Conservation (phyloP, 92 coral and sea anemone genomes). For the Zoanthus solanderi region DNA sequence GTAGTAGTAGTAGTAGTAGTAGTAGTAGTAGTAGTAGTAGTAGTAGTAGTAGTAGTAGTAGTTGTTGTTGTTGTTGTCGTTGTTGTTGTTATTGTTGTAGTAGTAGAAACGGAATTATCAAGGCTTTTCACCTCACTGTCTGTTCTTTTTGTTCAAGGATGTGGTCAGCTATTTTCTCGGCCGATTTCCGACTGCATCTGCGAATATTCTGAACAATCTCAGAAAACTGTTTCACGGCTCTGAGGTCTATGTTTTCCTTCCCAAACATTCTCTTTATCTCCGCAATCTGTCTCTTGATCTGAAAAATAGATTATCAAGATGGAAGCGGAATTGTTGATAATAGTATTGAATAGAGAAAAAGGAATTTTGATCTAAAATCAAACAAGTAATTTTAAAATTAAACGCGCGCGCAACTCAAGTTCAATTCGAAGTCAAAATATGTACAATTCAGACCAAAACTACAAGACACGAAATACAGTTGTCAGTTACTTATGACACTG, state of each 20-base stretch:
- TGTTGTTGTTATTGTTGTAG: background rate
- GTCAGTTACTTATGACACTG: too few relatives aligned
- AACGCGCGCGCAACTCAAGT: background rate
- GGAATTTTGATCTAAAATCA: background rate
- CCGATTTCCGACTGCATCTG: background rate
- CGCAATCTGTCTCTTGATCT: slow-evolving; percentile 8
- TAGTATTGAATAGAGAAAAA: too few relatives aligned
- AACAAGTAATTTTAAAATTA: background rate
- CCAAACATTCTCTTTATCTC: background rate
- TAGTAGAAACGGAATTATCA: background rate
- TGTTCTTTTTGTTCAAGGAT: background rate
- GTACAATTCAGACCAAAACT: background rate
- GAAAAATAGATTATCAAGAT: background rate
- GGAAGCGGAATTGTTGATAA: too few relatives aligned
- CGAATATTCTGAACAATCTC: slow-evolving; percentile 60
- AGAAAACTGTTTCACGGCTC: slow-evolving; percentile 16
- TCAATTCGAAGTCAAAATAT: too few relatives aligned
- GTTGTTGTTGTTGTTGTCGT: background rate
- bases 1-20: slow-evolving; percentile 6
- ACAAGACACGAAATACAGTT: too few relatives aligned
- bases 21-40: slow-evolving; percentile 8
- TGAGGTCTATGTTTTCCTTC: background rate
- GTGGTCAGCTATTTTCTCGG: slow-evolving; percentile 21
- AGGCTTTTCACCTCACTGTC: slow-evolving; percentile 33
- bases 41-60: slow-evolving; percentile 1